phyloP scores from a whole-genome alignment of 35 echinoderm and acorn worm genomes.

The Ophioderma brevispina region DNA sequence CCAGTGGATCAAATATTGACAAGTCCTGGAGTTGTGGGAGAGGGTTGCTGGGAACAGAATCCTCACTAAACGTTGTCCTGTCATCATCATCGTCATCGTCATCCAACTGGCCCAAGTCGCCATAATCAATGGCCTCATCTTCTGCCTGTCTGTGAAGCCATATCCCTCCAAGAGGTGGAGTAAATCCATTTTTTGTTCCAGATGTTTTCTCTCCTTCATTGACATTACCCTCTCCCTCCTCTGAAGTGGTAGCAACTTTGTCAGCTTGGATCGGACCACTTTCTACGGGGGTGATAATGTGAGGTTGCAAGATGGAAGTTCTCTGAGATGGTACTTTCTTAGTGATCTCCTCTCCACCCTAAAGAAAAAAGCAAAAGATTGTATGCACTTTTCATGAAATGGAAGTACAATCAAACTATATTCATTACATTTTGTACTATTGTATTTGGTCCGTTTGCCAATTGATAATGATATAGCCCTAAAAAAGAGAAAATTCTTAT shows the following conservation, averaged over 20 bases:
- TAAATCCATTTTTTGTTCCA: background rate
- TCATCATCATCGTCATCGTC: constrained; percentile 87
- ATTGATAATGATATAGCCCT: no score
- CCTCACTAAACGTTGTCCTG: constrained; percentile 88
- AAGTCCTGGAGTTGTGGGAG: constrained; percentile 89
- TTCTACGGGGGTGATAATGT: background rate
- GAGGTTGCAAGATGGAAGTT: constrained; percentile 45
- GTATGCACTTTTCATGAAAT: no score
- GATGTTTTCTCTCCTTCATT: constrained; percentile 12
- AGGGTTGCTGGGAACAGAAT: constrained; percentile 85
- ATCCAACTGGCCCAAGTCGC: background rate
- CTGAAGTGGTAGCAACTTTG: constrained; percentile 26
- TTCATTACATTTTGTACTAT: no score
- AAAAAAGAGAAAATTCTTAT: no score
- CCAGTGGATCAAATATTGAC: constrained; percentile 87
- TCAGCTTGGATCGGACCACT: no score
- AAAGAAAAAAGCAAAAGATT: background rate
- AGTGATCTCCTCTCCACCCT: constrained; percentile 70
- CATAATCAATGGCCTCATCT: constrained; percentile 52
- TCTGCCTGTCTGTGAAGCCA: constrained; percentile 94
- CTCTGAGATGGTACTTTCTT: constrained; percentile 8
- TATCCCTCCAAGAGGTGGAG: constrained; percentile 71
- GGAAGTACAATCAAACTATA: no score
- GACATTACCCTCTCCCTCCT: background rate
- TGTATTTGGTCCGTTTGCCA: no score